A percentile compares a stretch with the other conserved stretches of the same genome.
These are phyloP conservation scores for Nemurella pictetii DNA, from an alignment of 2,888 invertebrate genomes.

Conservation along the genomic window DNA sequence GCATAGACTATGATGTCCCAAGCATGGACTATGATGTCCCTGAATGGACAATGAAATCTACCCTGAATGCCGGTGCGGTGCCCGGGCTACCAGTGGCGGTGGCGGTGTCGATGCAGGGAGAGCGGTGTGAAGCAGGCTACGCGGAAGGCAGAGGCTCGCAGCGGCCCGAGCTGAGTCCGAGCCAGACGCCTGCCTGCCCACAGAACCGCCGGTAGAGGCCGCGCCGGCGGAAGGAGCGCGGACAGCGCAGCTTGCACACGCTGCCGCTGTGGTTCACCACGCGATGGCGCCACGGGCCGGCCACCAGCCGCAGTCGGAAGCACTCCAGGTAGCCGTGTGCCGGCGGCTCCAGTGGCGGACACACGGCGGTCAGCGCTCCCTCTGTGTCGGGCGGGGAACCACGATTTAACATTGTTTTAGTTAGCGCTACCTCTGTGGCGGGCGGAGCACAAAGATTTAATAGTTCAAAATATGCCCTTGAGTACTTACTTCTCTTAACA, in stretches of 20 bases:
- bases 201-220: conserved; percentile 55
- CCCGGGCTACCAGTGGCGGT: too few relatives aligned
- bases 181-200: conserved; percentile 54
- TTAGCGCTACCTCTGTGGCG: too few relatives aligned
- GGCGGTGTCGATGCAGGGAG: too few relatives aligned
- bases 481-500: too few relatives aligned
- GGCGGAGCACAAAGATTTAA: too few relatives aligned
- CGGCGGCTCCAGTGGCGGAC: conserved; percentile 54
- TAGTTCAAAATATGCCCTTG: too few relatives aligned
- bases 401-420: background rate
- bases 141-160: conserved; percentile 49
- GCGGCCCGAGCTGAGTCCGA: conserved; percentile 53
- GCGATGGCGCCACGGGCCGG: conserved; percentile 45
- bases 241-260: conserved; percentile 56
- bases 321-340: conserved; percentile 56
- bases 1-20: too few relatives aligned
- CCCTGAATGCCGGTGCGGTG: too few relatives aligned
- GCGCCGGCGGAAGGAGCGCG: conserved; percentile 52
- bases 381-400: conserved; percentile 36
- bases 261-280: conserved; percentile 55
- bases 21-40: too few relatives aligned
- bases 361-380: conserved; percentile 47
- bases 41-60: too few relatives aligned
- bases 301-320: conserved; percentile 47
- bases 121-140: too few relatives aligned